Percentiles rank a stretch among this genome's conserved stretches.
Evolutionary conservation across 2,113 vertebrate genomes (phyloP).

Genomic region (Ptilonorhynchus violaceus): DNA sequence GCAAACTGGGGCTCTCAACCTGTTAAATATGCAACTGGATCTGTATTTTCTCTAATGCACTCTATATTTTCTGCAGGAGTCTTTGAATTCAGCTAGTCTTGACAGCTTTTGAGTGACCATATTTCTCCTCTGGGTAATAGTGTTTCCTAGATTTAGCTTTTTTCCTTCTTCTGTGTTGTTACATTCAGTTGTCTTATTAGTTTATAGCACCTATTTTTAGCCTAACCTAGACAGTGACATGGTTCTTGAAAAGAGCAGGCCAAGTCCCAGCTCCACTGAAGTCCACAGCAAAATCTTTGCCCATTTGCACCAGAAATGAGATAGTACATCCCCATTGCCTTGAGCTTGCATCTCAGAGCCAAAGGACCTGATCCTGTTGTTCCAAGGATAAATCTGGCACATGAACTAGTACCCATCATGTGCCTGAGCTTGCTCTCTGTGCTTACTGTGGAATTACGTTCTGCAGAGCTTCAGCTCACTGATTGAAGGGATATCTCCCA

Average conservation of each 20-base stretch:
- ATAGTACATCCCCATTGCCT: neutral
- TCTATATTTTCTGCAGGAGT: neutral
- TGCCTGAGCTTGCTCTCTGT: neutral
- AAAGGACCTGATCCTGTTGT: neutral
- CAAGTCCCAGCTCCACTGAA: neutral
- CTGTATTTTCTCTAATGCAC: neutral
- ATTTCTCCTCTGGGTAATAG: neutral
- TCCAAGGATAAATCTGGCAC: neutral
- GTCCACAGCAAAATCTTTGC: neutral
- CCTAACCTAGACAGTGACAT: neutral
- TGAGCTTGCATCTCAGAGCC: neutral
- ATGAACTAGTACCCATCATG: accelerated
- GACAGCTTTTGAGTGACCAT: neutral
- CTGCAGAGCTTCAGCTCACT: neutral
- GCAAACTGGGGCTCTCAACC: neutral
- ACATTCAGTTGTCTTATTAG: neutral
- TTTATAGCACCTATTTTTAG: neutral
- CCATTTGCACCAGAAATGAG: neutral
- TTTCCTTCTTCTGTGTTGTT: neutral
- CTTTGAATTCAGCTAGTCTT: neutral
- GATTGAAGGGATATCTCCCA: neutral
- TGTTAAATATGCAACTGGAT: neutral
- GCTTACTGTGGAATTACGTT: accelerated
- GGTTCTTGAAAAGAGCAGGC: neutral
- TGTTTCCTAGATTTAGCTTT: neutral